Evolutionary conservation across 2,797 vertebrate species (phyloP).

Genomic region (Aulostomus chinensis): DNA sequence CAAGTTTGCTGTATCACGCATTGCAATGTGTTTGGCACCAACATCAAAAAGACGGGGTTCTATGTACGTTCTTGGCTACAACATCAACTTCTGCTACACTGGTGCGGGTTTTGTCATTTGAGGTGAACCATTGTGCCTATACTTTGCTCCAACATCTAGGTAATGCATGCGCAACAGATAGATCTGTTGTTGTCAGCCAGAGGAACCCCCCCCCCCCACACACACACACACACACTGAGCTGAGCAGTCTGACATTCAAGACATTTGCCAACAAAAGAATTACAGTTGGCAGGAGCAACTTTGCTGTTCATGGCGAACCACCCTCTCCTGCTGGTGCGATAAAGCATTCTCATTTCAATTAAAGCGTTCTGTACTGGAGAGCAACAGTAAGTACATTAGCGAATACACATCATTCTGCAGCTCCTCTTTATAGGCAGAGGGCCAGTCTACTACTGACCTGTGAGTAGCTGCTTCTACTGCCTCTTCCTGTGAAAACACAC

Average conservation of each 20-base stretch:
- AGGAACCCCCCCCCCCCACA: no score
- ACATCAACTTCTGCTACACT: no score
- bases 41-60: no score
- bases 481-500: slow-evolving; percentile 1
- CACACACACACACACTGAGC: not conserved
- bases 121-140: no score
- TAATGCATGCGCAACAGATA: no score
- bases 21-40: no score
- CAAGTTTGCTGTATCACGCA: no score
- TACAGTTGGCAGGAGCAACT: slow-evolving; percentile 2
- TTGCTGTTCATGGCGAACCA: not conserved
- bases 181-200: no score
- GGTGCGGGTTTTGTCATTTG: no score
- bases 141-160: no score
- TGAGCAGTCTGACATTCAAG: not conserved
- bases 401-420: not conserved
- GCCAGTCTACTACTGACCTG: not conserved
- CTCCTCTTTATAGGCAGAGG: not conserved
- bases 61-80: no score
- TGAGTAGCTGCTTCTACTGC: not conserved
- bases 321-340: slow-evolving; percentile 3
- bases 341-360: slow-evolving; percentile 1
- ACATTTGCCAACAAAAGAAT: slow-evolving; percentile 10
- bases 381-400: slow-evolving; percentile 19
- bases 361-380: not conserved